Evolutionary conservation across 2,888 invertebrate genomes (phyloP).

Genomic region (Spodoptera exigua): DNA sequence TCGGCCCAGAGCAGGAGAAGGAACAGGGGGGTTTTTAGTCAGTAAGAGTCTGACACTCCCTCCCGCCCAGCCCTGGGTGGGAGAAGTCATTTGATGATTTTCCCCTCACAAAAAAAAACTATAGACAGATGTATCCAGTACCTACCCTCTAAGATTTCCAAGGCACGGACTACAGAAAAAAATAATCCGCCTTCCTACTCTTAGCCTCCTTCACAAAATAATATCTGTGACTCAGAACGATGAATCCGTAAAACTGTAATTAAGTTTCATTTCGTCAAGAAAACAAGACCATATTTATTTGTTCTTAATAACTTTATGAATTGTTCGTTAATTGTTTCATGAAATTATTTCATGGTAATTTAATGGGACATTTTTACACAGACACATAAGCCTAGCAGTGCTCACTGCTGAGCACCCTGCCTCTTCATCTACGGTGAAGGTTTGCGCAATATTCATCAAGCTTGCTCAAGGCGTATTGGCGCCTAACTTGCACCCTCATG

Average conservation of each 20-base stretch:
- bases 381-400: no score
- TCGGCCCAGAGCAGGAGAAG: no score
- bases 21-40: no score
- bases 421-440: no score
- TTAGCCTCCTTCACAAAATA: constrained; percentile 9
- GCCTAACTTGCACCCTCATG: no score
- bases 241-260: constrained; percentile 33
- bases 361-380: no score
- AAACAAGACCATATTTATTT: constrained; percentile 22
- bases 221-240: constrained; percentile 11
- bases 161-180: constrained; percentile 16
- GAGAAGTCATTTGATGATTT: no score
- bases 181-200: constrained; percentile 28
- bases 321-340: constrained; percentile 21
- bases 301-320: constrained; percentile 16
- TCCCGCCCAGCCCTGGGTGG: no score
- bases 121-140: constrained; percentile 22
- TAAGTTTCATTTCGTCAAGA: constrained; percentile 31
- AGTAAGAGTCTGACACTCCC: no score
- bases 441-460: no score
- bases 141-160: constrained; percentile 13
- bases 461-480: no score
- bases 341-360: neutral
- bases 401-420: no score
- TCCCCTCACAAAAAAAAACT: constrained; percentile 27